A percentile compares a stretch with the other conserved stretches of the same genome.
Conservation (phyloP, 2,113 vertebrate species). For the Ceuthmochares aereus region DNA sequence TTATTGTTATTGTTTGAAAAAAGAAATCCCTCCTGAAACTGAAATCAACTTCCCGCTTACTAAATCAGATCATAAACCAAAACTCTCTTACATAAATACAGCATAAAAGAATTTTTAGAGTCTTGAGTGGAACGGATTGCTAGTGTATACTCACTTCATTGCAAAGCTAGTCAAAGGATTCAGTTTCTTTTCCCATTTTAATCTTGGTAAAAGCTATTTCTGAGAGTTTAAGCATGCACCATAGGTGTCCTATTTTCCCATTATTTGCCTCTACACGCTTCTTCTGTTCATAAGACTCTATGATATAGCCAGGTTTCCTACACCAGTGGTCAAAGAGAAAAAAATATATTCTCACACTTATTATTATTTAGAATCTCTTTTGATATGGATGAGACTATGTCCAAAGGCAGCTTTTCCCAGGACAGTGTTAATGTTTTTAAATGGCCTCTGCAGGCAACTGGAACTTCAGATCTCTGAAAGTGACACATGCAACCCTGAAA, state of each 20-base stretch:
- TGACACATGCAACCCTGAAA: slow-evolving; percentile 61
- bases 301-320: slow-evolving; percentile 55
- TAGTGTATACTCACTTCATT: slow-evolving; percentile 52
- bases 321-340: slow-evolving; percentile 63
- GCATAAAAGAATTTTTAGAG: slow-evolving; percentile 54
- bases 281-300: slow-evolving; percentile 59
- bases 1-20: neutral
- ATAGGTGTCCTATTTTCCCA: slow-evolving; percentile 65
- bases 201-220: slow-evolving; percentile 70
- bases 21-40: slow-evolving; percentile 2
- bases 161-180: slow-evolving; percentile 61
- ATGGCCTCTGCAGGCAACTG: slow-evolving; percentile 40
- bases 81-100: slow-evolving; percentile 48
- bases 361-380: slow-evolving; percentile 76
- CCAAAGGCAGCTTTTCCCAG: slow-evolving; percentile 59
- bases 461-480: slow-evolving; percentile 63
- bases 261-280: slow-evolving; percentile 56
- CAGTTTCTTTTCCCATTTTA: slow-evolving; percentile 60
- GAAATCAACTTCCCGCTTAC: slow-evolving; percentile 39
- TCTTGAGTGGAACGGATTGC: slow-evolving; percentile 42
- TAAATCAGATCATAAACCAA: slow-evolving; percentile 27
- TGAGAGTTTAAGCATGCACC: slow-evolving; percentile 55
- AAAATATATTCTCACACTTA: slow-evolving; percentile 69
- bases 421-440: slow-evolving; percentile 62
- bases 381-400: slow-evolving; percentile 68